phyloP scores from a whole-genome alignment of 2,113 vertebrate genomes.

The Alectura lathami region DNA sequence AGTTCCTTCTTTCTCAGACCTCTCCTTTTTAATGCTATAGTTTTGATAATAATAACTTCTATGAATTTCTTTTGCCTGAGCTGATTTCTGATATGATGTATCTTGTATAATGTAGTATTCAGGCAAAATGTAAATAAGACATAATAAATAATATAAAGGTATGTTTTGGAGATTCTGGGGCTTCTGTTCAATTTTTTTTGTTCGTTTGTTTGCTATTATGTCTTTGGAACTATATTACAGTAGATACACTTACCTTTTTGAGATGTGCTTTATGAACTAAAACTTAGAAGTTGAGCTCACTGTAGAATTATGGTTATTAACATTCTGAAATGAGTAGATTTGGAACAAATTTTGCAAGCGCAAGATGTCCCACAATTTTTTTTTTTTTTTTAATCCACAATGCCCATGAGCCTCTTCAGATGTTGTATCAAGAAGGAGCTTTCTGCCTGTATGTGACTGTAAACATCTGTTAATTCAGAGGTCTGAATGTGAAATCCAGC shows the following conservation, averaged over 20 bases:
- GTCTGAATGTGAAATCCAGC: conserved; percentile 42
- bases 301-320: neutral
- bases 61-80: neutral
- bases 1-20: neutral
- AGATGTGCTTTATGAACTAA: neutral
- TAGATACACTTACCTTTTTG: neutral
- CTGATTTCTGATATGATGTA: neutral
- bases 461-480: conserved; percentile 47
- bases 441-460: neutral
- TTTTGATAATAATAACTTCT: neutral
- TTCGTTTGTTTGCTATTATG: neutral
- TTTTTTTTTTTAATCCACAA: conserved; percentile 25
- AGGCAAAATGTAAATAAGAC: neutral
- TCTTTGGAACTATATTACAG: neutral
- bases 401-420: neutral
- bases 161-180: neutral
- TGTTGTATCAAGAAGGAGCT: neutral
- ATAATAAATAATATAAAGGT: neutral
- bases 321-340: neutral
- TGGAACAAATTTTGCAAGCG: neutral
- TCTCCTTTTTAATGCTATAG: neutral
- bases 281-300: neutral
- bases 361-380: neutral
- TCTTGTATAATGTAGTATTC: neutral
- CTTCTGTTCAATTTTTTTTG: neutral